These are phyloP conservation scores for Menidia menidia DNA, from an alignment of 2,797 vertebrate genomes.

Conservation along the genomic window DNA sequence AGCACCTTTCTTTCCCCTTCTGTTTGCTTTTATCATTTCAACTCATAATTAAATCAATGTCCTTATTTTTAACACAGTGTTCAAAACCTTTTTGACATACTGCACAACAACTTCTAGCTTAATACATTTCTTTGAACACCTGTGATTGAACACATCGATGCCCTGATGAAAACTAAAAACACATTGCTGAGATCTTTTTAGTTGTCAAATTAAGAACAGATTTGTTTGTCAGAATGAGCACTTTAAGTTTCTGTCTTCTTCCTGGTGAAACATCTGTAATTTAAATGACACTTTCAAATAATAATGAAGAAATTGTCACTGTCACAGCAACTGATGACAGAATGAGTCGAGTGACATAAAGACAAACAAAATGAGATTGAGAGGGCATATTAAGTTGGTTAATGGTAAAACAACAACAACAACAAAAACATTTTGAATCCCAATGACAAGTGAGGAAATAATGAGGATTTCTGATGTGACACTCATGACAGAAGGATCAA, in stretches of 20 bases:
- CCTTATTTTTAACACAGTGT: constrained; percentile 1
- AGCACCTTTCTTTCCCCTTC: too few species aligned
- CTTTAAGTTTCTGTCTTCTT: constrained; percentile 67
- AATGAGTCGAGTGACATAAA: constrained; percentile 37
- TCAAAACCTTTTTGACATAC: constrained; percentile 1
- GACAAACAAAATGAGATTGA: constrained; percentile 34
- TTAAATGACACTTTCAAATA: constrained; percentile 74
- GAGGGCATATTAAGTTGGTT: constrained; percentile 70
- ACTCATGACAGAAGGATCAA: constrained; percentile 75
- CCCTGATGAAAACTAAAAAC: constrained; percentile 44
- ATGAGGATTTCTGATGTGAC: constrained; percentile 86
- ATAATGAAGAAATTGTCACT: constrained; percentile 70
- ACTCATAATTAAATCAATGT: background rate
- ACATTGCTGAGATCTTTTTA: constrained; percentile 63
- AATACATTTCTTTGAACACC: constrained; percentile 26
- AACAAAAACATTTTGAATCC: constrained; percentile 70
- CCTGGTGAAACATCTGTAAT: constrained; percentile 77
- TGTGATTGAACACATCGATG: constrained; percentile 17
- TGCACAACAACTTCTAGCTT: constrained; percentile 10
- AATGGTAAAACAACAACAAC: constrained; percentile 59
- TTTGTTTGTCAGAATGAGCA: constrained; percentile 49
- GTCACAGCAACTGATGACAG: constrained; percentile 66
- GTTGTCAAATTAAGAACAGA: constrained; percentile 70
- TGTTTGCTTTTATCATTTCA: constrained; percentile 2
- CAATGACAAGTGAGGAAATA: constrained; percentile 80